Evolutionary conservation across 2,797 vertebrate genomes (phyloP).

Genomic region (Cossypha niveicapilla): DNA sequence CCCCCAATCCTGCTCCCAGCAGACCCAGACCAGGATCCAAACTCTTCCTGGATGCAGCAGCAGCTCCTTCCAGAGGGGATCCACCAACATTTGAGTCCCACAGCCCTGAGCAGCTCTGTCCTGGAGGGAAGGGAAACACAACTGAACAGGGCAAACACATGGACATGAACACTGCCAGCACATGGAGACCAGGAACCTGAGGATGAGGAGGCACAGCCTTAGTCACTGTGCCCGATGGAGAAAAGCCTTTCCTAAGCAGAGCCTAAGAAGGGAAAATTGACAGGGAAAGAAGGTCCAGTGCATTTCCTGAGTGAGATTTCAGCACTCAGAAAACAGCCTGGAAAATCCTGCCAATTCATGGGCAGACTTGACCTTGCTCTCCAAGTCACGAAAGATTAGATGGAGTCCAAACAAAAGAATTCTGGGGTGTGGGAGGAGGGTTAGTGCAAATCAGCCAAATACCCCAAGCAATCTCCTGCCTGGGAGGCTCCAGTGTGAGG

Average conservation of each 20-base stretch:
- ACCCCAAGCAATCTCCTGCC: neutral
- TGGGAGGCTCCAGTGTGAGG: neutral
- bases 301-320: neutral
- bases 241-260: neutral
- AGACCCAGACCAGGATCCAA: neutral
- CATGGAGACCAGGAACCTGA: neutral
- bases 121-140: neutral
- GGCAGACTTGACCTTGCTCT: neutral
- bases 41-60: neutral
- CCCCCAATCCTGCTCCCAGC: neutral
- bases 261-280: neutral
- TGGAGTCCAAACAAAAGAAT: neutral
- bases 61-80: neutral
- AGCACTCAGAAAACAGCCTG: neutral
- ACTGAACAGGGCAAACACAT: accelerated
- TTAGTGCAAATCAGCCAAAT: neutral
- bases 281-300: neutral
- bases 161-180: neutral
- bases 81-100: neutral
- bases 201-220: neutral
- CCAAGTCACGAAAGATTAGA: neutral
- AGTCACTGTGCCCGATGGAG: neutral
- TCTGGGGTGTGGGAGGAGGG: accelerated
- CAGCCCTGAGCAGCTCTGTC: neutral
- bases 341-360: neutral